A percentile compares a stretch with the other conserved stretches of the same genome.
Evolutionary conservation across 2,797 vertebrate genomes (phyloP).

Genomic region (Dendrocincla fuliginosa): DNA sequence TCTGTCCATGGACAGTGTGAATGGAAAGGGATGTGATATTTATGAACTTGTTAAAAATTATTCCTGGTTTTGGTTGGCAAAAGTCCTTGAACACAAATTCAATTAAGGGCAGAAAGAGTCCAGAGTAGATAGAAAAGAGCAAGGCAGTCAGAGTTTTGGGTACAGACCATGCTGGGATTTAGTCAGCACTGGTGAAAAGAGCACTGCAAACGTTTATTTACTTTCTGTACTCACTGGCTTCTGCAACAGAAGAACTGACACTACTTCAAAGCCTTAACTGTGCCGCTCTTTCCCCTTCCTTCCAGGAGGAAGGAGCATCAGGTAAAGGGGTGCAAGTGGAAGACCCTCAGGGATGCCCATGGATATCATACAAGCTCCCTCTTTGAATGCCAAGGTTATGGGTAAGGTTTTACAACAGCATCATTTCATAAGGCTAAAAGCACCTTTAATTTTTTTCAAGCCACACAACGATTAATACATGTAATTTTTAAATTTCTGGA

Average conservation of each 20-base stretch:
- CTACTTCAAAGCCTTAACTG: background rate
- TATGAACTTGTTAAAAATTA: background rate
- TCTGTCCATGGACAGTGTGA: background rate
- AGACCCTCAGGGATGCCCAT: background rate
- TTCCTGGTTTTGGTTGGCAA: background rate
- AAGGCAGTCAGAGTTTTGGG: background rate
- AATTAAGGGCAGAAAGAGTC: background rate
- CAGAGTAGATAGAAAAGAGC: background rate
- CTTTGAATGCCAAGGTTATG: background rate
- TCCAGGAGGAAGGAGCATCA: background rate
- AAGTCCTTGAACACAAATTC: background rate
- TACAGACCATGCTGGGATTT: background rate
- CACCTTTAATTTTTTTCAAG: background rate
- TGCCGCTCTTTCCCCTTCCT: background rate
- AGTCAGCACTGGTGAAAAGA: background rate
- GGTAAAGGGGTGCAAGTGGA: fast-evolving
- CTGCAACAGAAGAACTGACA: background rate
- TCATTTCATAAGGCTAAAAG: background rate
- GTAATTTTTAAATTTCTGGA: background rate
- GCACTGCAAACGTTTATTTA: background rate
- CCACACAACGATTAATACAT: background rate
- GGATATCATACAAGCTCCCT: background rate
- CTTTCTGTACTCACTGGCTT: background rate
- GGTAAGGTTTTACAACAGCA: background rate
- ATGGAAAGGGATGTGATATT: background rate